Conservation (phyloP, 2,113 vertebrate genomes). For the Aegotheles bennettii region DNA sequence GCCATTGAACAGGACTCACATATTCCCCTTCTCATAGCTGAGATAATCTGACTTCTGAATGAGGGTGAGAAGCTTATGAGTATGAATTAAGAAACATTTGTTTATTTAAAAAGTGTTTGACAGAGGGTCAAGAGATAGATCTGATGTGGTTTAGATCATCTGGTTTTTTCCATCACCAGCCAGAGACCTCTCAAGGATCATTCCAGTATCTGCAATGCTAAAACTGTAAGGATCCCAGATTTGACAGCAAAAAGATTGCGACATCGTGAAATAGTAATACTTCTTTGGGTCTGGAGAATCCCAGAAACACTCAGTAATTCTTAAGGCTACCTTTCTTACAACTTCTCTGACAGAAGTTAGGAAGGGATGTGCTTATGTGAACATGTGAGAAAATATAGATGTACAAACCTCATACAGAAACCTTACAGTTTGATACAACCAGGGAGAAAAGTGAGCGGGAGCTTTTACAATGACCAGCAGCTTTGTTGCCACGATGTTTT, state of each 20-base stretch:
- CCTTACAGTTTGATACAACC: not conserved
- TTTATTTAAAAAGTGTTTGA: not conserved
- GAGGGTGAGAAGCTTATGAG: not conserved
- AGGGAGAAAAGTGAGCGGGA: not conserved
- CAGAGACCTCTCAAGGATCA: not conserved
- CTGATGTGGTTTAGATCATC: not conserved
- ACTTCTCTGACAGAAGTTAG: not conserved
- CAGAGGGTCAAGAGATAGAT: not conserved
- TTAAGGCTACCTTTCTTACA: not conserved
- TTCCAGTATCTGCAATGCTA: not conserved
- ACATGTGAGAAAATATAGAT: not conserved
- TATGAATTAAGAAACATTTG: not conserved
- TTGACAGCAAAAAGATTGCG: not conserved
- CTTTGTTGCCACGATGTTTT: not conserved
- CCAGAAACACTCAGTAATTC: not conserved
- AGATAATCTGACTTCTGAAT: conserved; percentile 10
- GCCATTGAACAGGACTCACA: not conserved
- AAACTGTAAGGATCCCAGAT: not conserved
- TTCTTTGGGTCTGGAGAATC: not conserved
- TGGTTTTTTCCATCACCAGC: not conserved
- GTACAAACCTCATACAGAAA: not conserved
- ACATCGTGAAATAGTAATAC: not conserved
- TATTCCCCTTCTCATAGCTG: not conserved
- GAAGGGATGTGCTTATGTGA: fast-evolving
- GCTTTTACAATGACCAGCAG: not conserved